Percentiles rank a stretch among this genome's conserved stretches.
phyloP scores from a whole-genome alignment of 2,113 vertebrate species.

The Lasiurus borealis region DNA sequence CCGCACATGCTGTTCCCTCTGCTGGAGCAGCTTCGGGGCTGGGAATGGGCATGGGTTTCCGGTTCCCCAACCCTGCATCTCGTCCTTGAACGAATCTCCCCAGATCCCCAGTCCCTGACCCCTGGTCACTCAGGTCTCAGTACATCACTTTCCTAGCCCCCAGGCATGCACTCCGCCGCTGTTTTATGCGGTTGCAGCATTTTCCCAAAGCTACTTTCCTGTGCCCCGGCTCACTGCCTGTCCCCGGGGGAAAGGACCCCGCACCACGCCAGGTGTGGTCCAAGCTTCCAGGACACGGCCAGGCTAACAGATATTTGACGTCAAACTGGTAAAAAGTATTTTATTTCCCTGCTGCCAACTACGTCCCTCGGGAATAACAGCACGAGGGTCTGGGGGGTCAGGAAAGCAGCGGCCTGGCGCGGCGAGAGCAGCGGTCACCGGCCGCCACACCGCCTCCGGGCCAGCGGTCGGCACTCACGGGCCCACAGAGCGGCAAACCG shows the following conservation, averaged over 20 bases:
- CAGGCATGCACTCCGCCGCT: rapidly evolving
- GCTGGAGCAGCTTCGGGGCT: not conserved
- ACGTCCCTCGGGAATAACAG: not conserved
- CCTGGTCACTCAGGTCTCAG: not conserved
- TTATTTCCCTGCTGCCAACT: not conserved
- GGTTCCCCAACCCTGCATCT: too few relatives aligned
- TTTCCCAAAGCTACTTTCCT: not conserved
- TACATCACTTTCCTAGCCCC: rapidly evolving
- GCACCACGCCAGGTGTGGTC: too few relatives aligned
- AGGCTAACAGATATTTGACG: not conserved
- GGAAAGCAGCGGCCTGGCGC: not conserved
- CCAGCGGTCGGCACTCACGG: too few relatives aligned
- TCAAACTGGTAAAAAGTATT: not conserved
- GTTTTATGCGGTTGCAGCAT: not conserved
- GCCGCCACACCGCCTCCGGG: not conserved
- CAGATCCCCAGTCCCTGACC: rapidly evolving
- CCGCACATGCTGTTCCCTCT: rapidly evolving
- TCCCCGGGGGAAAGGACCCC: not conserved
- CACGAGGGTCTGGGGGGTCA: not conserved
- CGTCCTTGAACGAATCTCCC: not conserved
- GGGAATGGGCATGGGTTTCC: too few relatives aligned
- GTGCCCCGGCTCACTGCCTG: not conserved
- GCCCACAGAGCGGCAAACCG: too few relatives aligned
- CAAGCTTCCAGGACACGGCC: not conserved
- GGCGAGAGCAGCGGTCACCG: not conserved